These are phyloP conservation scores for Allacma fusca DNA, from an alignment of 2,888 invertebrate species.

Conservation along the genomic window DNA sequence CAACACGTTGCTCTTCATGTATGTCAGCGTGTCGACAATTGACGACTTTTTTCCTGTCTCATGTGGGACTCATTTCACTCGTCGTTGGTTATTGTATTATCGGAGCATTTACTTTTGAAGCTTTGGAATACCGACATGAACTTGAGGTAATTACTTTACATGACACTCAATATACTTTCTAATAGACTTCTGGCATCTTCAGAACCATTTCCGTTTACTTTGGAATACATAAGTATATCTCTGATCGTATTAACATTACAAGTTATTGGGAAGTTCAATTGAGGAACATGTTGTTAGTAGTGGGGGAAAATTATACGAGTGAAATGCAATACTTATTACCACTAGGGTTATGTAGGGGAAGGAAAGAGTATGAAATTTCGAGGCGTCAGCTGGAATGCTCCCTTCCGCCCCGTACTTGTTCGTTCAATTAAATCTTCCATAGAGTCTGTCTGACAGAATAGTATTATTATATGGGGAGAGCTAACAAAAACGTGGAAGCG, in stretches of 20 bases:
- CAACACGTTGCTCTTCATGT: conserved; percentile 54
- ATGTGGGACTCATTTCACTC: conserved; percentile 84
- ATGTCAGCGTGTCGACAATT: conserved; percentile 66
- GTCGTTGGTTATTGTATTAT: conserved; percentile 90
- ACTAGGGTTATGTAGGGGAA: no score
- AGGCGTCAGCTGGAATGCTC: conserved; percentile 6
- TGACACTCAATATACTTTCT: background rate
- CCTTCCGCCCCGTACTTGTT: background rate
- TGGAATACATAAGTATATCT: background rate
- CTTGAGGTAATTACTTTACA: conserved; percentile 69
- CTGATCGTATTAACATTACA: background rate
- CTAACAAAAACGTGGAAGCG: background rate
- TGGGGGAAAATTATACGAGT: no score
- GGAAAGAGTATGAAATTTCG: no score
- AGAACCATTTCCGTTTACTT: background rate
- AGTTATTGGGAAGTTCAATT: no score
- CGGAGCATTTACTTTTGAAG: conserved; percentile 85
- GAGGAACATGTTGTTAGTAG: no score
- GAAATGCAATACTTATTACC: background rate
- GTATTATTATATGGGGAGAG: background rate
- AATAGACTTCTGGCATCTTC: background rate
- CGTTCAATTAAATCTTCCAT: conserved; percentile 1
- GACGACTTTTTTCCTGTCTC: conserved; percentile 85
- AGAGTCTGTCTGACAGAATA: background rate
- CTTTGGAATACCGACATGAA: conserved; percentile 78